Conservation (phyloP, 1,140 invertebrate genomes). For the Sinella curviseta region DNA sequence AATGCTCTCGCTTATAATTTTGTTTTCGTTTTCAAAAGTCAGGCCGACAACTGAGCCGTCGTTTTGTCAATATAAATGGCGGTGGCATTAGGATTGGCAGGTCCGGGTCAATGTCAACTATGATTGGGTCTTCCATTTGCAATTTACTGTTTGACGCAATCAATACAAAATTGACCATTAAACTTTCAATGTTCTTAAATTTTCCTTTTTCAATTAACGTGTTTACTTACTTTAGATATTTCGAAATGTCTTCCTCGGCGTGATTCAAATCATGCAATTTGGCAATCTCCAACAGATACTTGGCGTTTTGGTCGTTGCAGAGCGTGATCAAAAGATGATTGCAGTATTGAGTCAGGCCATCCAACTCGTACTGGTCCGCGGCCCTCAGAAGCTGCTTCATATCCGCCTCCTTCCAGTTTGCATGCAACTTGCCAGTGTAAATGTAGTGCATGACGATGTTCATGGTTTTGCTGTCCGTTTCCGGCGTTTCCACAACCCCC, state of each 20-base stretch:
- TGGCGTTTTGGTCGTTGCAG: neutral
- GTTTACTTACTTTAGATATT: neutral
- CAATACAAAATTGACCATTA: too few relatives aligned
- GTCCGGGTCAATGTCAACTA: too few relatives aligned
- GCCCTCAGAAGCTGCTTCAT: neutral
- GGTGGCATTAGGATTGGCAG: too few relatives aligned
- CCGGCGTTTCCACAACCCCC: neutral
- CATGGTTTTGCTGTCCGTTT: neutral
- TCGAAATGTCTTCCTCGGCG: neutral
- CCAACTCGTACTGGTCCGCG: neutral
- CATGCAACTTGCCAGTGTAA: neutral
- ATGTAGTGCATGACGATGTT: neutral
- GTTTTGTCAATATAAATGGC: too few relatives aligned
- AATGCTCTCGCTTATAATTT: too few relatives aligned
- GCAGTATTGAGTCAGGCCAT: neutral
- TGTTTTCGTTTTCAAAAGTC: too few relatives aligned
- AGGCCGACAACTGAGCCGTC: too few relatives aligned
- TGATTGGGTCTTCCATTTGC: too few relatives aligned
- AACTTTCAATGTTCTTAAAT: too few relatives aligned
- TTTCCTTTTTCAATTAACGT: too few relatives aligned
- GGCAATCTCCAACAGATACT: neutral
- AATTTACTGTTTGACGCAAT: too few relatives aligned
- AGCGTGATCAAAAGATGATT: neutral
- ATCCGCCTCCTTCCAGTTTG: neutral
- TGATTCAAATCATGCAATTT: neutral